Conservation (phyloP, 2,888 invertebrate species). For the Platypus cylindrus region DNA sequence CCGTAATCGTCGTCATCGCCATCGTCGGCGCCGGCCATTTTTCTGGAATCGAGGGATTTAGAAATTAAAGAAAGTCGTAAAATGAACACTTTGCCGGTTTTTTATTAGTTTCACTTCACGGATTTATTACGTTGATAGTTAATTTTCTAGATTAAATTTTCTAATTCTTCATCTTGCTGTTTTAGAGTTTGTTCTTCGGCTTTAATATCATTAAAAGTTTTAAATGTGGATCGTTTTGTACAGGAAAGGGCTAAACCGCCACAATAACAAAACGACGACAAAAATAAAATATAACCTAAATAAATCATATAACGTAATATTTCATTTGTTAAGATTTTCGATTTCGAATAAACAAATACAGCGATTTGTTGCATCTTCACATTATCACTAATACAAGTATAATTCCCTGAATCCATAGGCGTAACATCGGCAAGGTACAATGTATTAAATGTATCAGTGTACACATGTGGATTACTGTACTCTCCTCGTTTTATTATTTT, state of each 20-base stretch:
- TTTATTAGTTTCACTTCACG: no score
- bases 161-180: slow-evolving; percentile 6
- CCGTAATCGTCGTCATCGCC: no score
- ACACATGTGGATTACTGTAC: slow-evolving; percentile 24
- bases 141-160: slow-evolving; percentile 8
- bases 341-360: slow-evolving; percentile 40
- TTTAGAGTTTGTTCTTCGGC: slow-evolving; percentile 18
- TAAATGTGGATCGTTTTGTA: slow-evolving; percentile 34
- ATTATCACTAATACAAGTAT: slow-evolving; percentile 53
- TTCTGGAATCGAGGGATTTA: no score
- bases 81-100: no score
- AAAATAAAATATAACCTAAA: slow-evolving; percentile 42
- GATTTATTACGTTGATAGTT: no score
- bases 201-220: slow-evolving; percentile 26
- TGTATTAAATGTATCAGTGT: slow-evolving; percentile 44
- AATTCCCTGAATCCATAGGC: slow-evolving; percentile 52
- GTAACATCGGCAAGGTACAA: slow-evolving; percentile 46
- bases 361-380: slow-evolving; percentile 40
- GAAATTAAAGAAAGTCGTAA: no score
- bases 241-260: slow-evolving; percentile 44
- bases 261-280: slow-evolving; percentile 45
- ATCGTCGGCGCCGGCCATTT: no score
- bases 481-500: slow-evolving; percentile 35
- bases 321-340: slow-evolving; percentile 40
- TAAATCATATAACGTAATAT: slow-evolving; percentile 46